These are phyloP conservation scores for Enteromius anoplus DNA, from an alignment of 2,797 vertebrate genomes.

Conservation along the genomic window DNA sequence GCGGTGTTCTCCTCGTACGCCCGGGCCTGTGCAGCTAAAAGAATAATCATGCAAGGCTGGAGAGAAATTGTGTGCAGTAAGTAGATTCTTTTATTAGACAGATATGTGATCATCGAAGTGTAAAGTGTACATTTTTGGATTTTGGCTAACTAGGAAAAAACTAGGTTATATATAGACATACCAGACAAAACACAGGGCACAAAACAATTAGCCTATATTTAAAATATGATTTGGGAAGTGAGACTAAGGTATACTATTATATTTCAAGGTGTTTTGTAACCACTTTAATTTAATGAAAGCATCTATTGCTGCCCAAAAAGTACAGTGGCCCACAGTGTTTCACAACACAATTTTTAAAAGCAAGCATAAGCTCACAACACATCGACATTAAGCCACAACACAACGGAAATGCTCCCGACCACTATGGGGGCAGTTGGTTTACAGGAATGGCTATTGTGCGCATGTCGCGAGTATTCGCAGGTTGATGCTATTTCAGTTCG, in stretches of 20 bases:
- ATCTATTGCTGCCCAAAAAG: not conserved
- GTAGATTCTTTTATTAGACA: not conserved
- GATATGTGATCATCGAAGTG: not conserved
- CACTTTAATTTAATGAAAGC: not conserved
- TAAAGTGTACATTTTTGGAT: not conserved
- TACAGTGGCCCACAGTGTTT: too few species aligned
- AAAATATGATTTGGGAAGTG: not conserved
- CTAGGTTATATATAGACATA: too few species aligned
- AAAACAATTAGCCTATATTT: not conserved
- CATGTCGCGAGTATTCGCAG: too few species aligned
- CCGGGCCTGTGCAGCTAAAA: constrained; percentile 84
- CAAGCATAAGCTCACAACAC: too few species aligned
- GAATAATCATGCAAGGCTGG: constrained; percentile 81
- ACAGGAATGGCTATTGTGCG: too few species aligned
- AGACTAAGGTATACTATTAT: not conserved
- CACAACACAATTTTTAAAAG: too few species aligned
- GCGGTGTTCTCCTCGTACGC: constrained; percentile 90
- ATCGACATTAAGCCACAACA: too few species aligned
- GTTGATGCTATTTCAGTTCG: too few species aligned
- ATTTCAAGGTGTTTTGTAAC: not conserved
- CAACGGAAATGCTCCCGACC: too few species aligned
- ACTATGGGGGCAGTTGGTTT: too few species aligned
- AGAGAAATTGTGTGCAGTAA: constrained; percentile 75
- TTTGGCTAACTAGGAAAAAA: not conserved
- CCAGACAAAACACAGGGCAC: too few species aligned